Base-by-base conservation (phyloP, 1,140 invertebrate species). In the Drosophila leontia region DNA sequence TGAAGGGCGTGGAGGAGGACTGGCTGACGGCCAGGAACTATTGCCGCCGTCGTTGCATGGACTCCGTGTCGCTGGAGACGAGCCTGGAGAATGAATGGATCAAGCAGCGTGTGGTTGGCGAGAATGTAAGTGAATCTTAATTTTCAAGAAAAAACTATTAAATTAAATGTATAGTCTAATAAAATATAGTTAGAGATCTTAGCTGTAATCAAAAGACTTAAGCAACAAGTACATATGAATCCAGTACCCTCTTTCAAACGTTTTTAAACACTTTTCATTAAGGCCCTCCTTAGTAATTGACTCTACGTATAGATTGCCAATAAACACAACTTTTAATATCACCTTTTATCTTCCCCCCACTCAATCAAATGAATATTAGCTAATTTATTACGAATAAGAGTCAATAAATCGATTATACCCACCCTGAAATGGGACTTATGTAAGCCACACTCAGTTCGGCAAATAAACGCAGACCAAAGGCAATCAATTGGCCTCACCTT, bases 11-110 rank as follows among this genome's bases (percentile, higher is more conserved):
- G 39, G 96, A 97, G 92, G 93, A 96, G 77, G 96, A 97, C 92
- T 98, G 97, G 97, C 92, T 97, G 37, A 95, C 95, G 15, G 96
- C 94, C 3, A 94, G 97, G 79, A 97, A 97, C 92, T 97, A 95
- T 93, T 97, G 97, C 92, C 94, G 97, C 75, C 95, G 96, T 92
- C 94, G 96, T 29, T 98, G 97, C 93, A 98, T 98, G 97, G 97
- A 98, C 91, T 94, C 96, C 15, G 95, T 97, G 8, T 97, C 96
- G 6, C 92, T 97, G 78, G 96, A 97, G 93, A 97, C 96, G 58
- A 95, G 95, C 50, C 94, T 95, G 19, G 96, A 97, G 93, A 97
- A 97, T 79, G 96, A 97, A 88, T 97, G 96, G 94, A 95, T 97
- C 80, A 97, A 97, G 92, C 94, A 94, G 64, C 94, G 95, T 64